Evolutionary conservation across 2,797 vertebrate genomes (phyloP).

Genomic region (Calcarius lapponicus): DNA sequence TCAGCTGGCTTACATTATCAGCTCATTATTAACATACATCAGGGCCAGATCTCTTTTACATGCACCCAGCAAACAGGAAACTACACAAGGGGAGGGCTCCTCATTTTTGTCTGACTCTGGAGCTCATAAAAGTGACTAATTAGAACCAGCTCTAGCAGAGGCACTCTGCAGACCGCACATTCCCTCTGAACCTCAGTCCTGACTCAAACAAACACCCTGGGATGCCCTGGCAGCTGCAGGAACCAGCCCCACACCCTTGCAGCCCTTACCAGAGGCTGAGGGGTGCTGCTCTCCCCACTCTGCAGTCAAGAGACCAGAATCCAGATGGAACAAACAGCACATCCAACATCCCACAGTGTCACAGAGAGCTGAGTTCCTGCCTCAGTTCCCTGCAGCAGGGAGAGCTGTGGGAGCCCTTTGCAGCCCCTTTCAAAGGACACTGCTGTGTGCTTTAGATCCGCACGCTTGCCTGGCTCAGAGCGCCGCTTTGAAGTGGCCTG

Average conservation of each 20-base stretch:
- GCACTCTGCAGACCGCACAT: not conserved
- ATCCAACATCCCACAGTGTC: rapidly evolving
- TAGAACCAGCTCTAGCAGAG: conserved; percentile 50
- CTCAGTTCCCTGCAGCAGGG: not conserved
- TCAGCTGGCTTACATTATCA: conserved; percentile 72
- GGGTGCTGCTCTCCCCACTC: not conserved
- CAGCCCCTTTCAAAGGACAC: not conserved
- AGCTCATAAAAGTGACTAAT: conserved; percentile 71
- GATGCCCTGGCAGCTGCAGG: not conserved
- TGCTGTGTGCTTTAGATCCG: not conserved
- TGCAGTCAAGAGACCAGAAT: not conserved
- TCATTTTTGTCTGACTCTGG: conserved; percentile 65
- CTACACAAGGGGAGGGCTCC: conserved; percentile 61
- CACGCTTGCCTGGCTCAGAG: not conserved
- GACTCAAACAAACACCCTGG: not conserved
- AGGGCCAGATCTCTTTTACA: conserved; percentile 56
- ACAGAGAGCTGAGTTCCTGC: not conserved
- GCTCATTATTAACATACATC: conserved; percentile 72
- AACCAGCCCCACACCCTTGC: not conserved
- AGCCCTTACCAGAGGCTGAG: not conserved
- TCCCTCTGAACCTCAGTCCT: not conserved
- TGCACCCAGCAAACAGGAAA: conserved; percentile 69
- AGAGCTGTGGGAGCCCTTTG: not conserved
- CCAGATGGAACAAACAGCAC: not conserved
- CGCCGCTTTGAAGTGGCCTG: not conserved